phyloP scores from a whole-genome alignment of 1,140 invertebrate species.

The Triops longicaudatus region DNA sequence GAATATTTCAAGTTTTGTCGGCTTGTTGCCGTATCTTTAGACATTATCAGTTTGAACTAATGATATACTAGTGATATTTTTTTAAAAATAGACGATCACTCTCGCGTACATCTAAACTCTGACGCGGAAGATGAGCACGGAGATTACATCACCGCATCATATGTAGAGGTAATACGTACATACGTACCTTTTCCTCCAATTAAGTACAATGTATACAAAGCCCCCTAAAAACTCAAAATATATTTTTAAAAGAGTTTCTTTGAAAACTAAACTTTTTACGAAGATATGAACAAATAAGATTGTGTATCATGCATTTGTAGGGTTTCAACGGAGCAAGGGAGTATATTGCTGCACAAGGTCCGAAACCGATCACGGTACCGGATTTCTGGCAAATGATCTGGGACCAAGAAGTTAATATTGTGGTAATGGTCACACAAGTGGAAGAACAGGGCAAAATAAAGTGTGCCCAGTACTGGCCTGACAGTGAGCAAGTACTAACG shows the following conservation, averaged over 20 bases:
- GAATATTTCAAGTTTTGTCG: too few species aligned
- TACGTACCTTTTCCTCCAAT: too few species aligned
- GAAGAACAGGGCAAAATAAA: constrained; percentile 66
- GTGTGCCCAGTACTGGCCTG: constrained; percentile 58
- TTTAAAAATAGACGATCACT: constrained; percentile 59
- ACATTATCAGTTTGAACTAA: too few species aligned
- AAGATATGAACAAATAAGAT: too few species aligned
- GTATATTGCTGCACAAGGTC: constrained; percentile 77
- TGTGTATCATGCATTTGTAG: constrained; percentile 38
- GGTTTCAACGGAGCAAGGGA: constrained; percentile 55
- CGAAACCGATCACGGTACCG: constrained; percentile 56
- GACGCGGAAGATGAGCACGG: constrained; percentile 50
- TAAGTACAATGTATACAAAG: not conserved
- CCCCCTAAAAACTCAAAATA: not conserved
- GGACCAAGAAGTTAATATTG: constrained; percentile 59
- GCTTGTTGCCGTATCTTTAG: too few species aligned
- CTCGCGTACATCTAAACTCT: constrained; percentile 57
- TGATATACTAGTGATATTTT: too few species aligned
- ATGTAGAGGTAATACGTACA: constrained; percentile 54
- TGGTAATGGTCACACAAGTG: constrained; percentile 71
- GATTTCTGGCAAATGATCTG: constrained; percentile 82
- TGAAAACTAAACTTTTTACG: too few species aligned
- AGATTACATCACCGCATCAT: constrained; percentile 77
- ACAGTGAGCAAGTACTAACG: constrained; percentile 41
- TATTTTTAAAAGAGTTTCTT: too few species aligned